Evolutionary conservation across 1,140 invertebrate genomes (phyloP), one percentile per base, ranked within the genome.

Genomic region (Eriocheir sinensis): DNA sequence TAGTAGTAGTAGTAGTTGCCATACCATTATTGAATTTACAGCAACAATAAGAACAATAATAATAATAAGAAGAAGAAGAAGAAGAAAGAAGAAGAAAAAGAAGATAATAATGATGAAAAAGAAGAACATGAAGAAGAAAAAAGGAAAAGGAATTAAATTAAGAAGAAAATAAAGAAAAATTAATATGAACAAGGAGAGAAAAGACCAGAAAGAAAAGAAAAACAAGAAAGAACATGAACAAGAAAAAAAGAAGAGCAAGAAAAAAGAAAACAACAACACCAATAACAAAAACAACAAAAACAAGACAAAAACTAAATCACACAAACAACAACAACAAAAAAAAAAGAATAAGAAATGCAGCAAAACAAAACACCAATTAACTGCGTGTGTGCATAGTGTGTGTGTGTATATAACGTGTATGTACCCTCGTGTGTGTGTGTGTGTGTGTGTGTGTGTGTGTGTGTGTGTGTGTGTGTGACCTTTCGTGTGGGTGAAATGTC

Each of bases 361-460:
- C 3, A 17, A 88, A 9, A 38, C 34, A 4, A 36, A 3, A 21
- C 3, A 88, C 6, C 40, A 3, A n/a, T 15, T 40, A 3, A 4
- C 15, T 38, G 3, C 17, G 34, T 40, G 40, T 4, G 8, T 8
- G 3, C 6, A n/a, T 6, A 4, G 9, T 4, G 85, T 15, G 38
- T n/a, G 6, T n/a, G 6, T 17, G 3, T 15, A 21, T 38, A 27
- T 4, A 3, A 6, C 9, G 4, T 38, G 8, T 3, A 38, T 88
- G 32, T 8, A 27, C 17, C 3, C 3, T 9, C 40, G 85, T 88
- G 81, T 83, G 81, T 83, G 81, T 83, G 81, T 83, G 81, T 83
- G 81, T 83, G 81, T 83, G 81, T 83, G 81, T 83, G 81, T 83
- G 81, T 83, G 81, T 83, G 81, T 83, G 81, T 83, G 81, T 83